Conservation (phyloP, 2,797 vertebrate genomes). For the Gymnothorax reevesii region DNA sequence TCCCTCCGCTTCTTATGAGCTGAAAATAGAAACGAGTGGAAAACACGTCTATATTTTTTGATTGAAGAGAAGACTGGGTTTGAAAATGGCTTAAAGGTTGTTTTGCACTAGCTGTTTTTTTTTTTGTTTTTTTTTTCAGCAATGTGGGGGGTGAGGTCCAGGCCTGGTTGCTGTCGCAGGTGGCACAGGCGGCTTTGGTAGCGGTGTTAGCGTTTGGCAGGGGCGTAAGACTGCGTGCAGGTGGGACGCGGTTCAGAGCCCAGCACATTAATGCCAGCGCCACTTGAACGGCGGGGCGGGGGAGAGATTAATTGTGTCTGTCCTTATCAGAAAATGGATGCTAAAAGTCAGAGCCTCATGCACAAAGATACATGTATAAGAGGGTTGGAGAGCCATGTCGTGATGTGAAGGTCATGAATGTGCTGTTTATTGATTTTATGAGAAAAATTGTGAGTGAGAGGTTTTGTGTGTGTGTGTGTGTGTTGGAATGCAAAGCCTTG, state of each 20-base stretch:
- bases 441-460: not conserved
- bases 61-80: not conserved
- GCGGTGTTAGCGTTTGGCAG: not conserved
- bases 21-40: slow-evolving; percentile 13
- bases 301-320: not conserved
- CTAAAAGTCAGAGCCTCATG: not conserved
- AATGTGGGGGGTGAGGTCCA: not conserved
- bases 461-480: not conserved
- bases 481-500: not conserved
- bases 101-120: not conserved
- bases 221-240: not conserved
- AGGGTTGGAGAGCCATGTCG: not conserved
- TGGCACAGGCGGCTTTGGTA: not conserved
- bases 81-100: not conserved
- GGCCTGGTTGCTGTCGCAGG: not conserved
- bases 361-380: not conserved
- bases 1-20: not conserved
- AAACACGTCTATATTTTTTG: not conserved
- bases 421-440: not conserved
- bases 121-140: not conserved
- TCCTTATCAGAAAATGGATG: not conserved
- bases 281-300: not conserved
- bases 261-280: not conserved
- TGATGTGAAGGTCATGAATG: not conserved
- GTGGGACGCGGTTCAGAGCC: not conserved